Conservation (phyloP, 2,113 vertebrate species). For the Megaceryle maxima region DNA sequence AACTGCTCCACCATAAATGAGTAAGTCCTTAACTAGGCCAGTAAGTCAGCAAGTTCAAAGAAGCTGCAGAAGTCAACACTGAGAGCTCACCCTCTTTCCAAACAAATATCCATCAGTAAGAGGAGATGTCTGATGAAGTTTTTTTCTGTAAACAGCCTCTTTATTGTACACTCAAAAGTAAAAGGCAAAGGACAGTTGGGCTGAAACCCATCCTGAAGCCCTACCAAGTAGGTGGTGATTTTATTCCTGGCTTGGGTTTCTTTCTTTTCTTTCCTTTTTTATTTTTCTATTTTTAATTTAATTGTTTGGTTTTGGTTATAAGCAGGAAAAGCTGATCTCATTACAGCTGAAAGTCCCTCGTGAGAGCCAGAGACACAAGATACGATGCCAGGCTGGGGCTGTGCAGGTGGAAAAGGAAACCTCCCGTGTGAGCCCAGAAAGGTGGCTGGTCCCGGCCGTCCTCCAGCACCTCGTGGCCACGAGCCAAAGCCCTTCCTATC, state of each 20-base stretch:
- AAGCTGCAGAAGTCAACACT: neutral
- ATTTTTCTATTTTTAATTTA: neutral
- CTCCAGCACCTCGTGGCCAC: neutral
- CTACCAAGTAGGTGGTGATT: neutral
- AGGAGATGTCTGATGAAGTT: neutral
- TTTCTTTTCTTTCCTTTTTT: neutral
- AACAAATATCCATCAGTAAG: neutral
- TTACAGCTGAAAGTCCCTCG: neutral
- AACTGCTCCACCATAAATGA: neutral
- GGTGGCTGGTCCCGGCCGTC: neutral
- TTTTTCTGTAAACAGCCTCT: neutral
- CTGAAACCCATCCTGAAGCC: neutral
- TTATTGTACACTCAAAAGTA: neutral
- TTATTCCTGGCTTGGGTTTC: neutral
- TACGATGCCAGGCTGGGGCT: neutral
- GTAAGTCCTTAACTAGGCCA: neutral
- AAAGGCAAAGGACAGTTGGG: neutral
- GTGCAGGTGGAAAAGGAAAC: neutral
- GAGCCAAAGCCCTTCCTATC: neutral
- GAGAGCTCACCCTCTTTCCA: neutral
- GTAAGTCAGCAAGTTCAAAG: neutral
- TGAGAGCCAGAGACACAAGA: neutral
- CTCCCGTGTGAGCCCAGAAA: neutral
- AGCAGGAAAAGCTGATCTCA: neutral
- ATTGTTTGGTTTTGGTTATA: neutral